Conservation (phyloP, 2,113 vertebrate species). For the Colaptes auratus region DNA sequence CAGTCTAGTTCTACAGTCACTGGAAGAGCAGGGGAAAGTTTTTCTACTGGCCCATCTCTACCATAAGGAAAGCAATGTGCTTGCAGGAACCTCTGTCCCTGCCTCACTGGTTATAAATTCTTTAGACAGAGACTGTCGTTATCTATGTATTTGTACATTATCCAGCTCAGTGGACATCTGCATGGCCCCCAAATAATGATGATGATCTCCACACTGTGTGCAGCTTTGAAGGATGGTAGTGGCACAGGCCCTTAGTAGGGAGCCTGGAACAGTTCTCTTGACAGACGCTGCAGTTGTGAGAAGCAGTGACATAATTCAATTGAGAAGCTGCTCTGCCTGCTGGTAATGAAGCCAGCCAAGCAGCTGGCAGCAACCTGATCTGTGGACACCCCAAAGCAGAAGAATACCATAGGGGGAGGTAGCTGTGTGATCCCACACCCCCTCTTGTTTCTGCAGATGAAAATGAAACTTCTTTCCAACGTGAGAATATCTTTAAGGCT, state of each 20-base stretch:
- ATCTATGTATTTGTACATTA: not conserved
- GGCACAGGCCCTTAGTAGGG: not conserved
- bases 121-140: not conserved
- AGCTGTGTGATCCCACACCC: not conserved
- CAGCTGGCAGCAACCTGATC: conserved; percentile 1
- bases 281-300: not conserved
- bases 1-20: not conserved
- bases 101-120: not conserved
- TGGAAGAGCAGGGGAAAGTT: not conserved
- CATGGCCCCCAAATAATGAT: not conserved
- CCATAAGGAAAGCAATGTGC: not conserved
- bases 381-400: not conserved
- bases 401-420: not conserved
- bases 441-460: not conserved
- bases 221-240: not conserved
- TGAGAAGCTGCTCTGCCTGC: not conserved
- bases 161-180: not conserved
- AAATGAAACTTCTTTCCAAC: not conserved
- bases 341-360: not conserved
- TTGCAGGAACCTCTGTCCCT: not conserved
- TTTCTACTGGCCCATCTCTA: not conserved
- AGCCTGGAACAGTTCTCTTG: not conserved
- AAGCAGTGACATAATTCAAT: not conserved
- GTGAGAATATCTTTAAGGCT: not conserved
- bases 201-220: not conserved